These are phyloP conservation scores for Paedocypris sp. DNA, from an alignment of 2,113 vertebrate genomes.

Conservation along the genomic window DNA sequence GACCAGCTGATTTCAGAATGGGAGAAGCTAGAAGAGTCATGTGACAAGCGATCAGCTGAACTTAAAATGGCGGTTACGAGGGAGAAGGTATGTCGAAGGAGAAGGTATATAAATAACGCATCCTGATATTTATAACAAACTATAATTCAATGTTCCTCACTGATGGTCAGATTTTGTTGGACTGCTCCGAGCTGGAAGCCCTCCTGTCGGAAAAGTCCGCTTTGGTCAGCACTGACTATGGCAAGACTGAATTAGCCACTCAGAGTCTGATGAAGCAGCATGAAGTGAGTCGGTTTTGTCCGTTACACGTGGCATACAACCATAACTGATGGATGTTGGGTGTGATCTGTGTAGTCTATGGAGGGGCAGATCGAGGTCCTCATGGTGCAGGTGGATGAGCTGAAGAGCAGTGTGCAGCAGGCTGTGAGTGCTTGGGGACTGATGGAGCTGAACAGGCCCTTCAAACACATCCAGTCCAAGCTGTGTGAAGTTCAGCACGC, in stretches of 20 bases:
- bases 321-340: background rate
- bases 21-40: constrained; percentile 66
- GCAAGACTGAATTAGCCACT: constrained; percentile 64
- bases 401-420: constrained; percentile 46
- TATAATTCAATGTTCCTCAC: no score
- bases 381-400: constrained; percentile 44
- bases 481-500: constrained; percentile 58
- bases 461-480: constrained; percentile 50
- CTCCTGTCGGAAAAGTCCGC: constrained; percentile 61
- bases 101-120: no score
- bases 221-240: constrained; percentile 60
- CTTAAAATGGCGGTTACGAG: constrained; percentile 63
- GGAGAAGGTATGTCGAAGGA: constrained; percentile 69
- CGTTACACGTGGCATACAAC: background rate
- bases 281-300: constrained; percentile 55
- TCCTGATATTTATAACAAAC: no score
- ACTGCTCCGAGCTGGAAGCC: constrained; percentile 69
- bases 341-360: constrained; percentile 40
- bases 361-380: constrained; percentile 51
- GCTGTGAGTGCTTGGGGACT: constrained; percentile 43
- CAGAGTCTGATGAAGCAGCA: constrained; percentile 67
- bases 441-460: constrained; percentile 55
- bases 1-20: constrained; percentile 59
- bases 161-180: constrained; percentile 63
- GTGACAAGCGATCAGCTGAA: constrained; percentile 52